Conservation (phyloP, 1,140 invertebrate genomes). For the Augochlora pura region DNA sequence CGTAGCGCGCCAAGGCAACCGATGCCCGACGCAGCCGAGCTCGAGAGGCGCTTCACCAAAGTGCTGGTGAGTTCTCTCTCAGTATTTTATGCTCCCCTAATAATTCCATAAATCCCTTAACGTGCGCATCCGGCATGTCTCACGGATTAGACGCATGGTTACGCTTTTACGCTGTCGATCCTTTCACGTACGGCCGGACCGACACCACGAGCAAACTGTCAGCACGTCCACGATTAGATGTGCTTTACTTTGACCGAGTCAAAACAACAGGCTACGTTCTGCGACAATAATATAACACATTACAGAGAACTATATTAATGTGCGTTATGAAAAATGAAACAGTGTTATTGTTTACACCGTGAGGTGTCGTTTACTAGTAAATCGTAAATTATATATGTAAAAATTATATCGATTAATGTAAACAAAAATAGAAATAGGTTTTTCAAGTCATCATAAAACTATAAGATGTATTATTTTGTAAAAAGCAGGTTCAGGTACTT, state of each 20-base stretch:
- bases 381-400: too few species aligned
- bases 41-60: conserved; percentile 96
- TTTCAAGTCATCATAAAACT: too few species aligned
- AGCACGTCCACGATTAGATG: neutral
- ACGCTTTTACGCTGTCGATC: neutral
- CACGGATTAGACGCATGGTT: neutral
- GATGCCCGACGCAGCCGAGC: conserved; percentile 92
- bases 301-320: too few species aligned
- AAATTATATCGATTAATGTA: too few species aligned
- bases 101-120: neutral
- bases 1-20: conserved; percentile 89
- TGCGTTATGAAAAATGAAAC: too few species aligned
- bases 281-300: too few species aligned
- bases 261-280: too few species aligned
- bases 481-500: too few species aligned
- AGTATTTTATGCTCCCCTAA: neutral
- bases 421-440: too few species aligned
- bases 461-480: too few species aligned
- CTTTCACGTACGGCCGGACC: neutral
- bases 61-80: conserved; percentile 89
- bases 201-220: neutral
- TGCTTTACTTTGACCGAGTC: neutral
- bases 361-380: too few species aligned
- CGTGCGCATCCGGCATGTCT: conserved; percentile 11
- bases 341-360: too few species aligned